phyloP scores from a whole-genome alignment of 2,888 invertebrate species.

The Hirtodrosophila alboralis region DNA sequence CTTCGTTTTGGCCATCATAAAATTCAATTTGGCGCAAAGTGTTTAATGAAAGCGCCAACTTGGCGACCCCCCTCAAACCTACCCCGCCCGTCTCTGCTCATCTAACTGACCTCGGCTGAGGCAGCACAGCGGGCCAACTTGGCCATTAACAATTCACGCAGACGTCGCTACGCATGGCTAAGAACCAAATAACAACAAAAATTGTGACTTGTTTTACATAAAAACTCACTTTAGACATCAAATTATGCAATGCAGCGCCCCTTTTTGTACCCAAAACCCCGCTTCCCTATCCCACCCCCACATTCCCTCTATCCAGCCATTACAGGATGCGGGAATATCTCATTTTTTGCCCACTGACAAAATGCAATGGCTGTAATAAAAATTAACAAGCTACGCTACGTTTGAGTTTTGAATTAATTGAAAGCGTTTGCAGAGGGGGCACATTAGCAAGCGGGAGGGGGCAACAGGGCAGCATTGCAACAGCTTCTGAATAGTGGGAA shows the following conservation, averaged over 20 bases:
- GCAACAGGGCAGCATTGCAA: conserved; percentile 19
- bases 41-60: conserved; percentile 75
- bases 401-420: conserved; percentile 80
- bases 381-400: conserved; percentile 80
- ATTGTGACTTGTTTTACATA: conserved; percentile 71
- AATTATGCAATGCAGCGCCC: conserved; percentile 69
- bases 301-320: not conserved
- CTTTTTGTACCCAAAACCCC: too few relatives aligned
- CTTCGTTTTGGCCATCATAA: conserved; percentile 65
- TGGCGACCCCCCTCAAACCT: conserved; percentile 32
- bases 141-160: conserved; percentile 73
- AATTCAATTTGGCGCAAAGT: conserved; percentile 80
- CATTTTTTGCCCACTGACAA: conserved; percentile 55
- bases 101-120: not conserved
- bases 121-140: conserved; percentile 68
- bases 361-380: conserved; percentile 78
- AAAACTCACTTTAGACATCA: conserved; percentile 75
- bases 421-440: conserved; percentile 67
- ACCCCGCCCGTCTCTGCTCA: too few relatives aligned
- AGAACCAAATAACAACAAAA: conserved; percentile 47
- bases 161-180: conserved; percentile 57
- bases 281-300: not conserved
- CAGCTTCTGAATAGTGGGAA: conserved; percentile 1
- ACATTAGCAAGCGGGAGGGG: not conserved
- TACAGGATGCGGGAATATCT: conserved; percentile 1